Conservation (phyloP, 2,888 invertebrate genomes). For the Trichogramma evanescens region DNA sequence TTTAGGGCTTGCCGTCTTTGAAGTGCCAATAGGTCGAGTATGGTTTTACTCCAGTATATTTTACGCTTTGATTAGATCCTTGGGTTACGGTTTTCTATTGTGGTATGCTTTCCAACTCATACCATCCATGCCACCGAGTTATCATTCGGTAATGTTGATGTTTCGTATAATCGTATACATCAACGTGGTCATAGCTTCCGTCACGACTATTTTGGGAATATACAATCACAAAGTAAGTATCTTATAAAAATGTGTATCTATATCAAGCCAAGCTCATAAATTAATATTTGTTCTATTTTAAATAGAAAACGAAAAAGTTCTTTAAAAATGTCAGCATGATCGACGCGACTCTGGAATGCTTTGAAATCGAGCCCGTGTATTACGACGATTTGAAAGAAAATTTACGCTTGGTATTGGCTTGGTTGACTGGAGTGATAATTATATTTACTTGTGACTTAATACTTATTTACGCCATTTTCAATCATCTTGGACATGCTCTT, state of each 20-base stretch:
- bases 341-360: constrained; percentile 13
- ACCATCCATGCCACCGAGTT: not conserved
- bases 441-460: not conserved
- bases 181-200: not conserved
- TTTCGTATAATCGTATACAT: not conserved
- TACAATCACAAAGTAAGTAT: constrained; percentile 3
- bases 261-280: no score
- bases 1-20: constrained; percentile 1
- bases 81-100: not conserved
- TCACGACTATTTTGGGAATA: not conserved
- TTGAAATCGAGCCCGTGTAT: constrained; percentile 14
- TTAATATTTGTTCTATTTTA: no score
- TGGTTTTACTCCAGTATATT: constrained; percentile 12
- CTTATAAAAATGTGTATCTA: not conserved
- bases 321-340: not conserved
- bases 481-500: not conserved
- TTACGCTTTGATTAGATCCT: not conserved
- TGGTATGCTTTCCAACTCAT: not conserved
- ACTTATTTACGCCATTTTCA: not conserved
- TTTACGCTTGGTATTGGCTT: not conserved
- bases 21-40: not conserved
- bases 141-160: not conserved
- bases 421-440: not conserved
- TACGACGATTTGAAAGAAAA: not conserved
- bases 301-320: not conserved